phyloP scores from a whole-genome alignment of 2,113 vertebrate genomes.

The Gopherus flavomarginatus region DNA sequence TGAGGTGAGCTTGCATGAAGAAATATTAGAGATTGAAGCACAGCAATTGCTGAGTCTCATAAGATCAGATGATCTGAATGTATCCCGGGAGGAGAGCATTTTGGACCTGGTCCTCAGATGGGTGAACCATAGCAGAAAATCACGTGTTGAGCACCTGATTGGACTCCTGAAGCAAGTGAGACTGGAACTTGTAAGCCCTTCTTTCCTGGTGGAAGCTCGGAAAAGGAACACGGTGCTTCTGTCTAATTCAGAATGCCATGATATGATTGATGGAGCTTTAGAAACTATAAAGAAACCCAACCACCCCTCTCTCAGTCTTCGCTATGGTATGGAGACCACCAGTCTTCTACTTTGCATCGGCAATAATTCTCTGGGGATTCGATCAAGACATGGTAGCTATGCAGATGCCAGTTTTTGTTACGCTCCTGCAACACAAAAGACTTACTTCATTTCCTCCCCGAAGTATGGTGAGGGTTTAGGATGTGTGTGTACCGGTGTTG shows the following conservation, averaged over 20 bases:
- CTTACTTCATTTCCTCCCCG: slow-evolving; percentile 94
- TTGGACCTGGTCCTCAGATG: slow-evolving; percentile 92
- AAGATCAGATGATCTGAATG: slow-evolving; percentile 93
- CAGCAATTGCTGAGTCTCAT: slow-evolving; percentile 89
- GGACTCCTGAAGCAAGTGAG: slow-evolving; percentile 92
- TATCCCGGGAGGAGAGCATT: slow-evolving; percentile 92
- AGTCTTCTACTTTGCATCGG: slow-evolving; percentile 94
- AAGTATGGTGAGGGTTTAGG: slow-evolving; percentile 92
- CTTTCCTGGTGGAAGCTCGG: slow-evolving; percentile 86
- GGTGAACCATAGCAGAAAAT: slow-evolving; percentile 83
- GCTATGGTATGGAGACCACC: slow-evolving; percentile 97
- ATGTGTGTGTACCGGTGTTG: slow-evolving; percentile 88
- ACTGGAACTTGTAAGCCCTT: slow-evolving; percentile 85
- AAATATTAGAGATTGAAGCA: slow-evolving; percentile 91
- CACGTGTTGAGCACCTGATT: slow-evolving; percentile 80
- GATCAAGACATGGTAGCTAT: slow-evolving; percentile 88
- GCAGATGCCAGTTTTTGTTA: slow-evolving; percentile 95
- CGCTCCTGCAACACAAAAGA: slow-evolving; percentile 84
- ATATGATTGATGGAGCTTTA: slow-evolving; percentile 80
- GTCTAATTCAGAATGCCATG: slow-evolving; percentile 83
- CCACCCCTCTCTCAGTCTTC: slow-evolving; percentile 83
- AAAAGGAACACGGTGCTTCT: slow-evolving; percentile 89
- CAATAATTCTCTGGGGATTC: slow-evolving; percentile 90
- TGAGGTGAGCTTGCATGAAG: slow-evolving; percentile 91
- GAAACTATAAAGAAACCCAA: slow-evolving; percentile 76